phyloP scores from a whole-genome alignment of 2,888 invertebrate species.

The Andrena chrysosceles region DNA sequence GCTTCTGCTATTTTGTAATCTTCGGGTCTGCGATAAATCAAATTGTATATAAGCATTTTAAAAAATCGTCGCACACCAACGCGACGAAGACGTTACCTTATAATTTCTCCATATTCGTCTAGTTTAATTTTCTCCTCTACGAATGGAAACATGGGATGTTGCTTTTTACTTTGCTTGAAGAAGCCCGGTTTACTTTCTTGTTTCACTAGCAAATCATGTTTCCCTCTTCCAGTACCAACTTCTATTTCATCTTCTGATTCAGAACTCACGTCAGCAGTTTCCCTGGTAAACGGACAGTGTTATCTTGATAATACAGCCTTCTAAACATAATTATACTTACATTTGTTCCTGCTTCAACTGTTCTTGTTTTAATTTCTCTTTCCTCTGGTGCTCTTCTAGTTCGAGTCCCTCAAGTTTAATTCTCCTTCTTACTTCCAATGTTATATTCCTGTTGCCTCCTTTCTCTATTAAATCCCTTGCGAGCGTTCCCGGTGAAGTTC shows the following conservation, averaged over 20 bases:
- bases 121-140: slow-evolving; percentile 95
- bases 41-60: not conserved
- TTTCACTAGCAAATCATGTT: slow-evolving; percentile 95
- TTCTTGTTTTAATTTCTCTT: slow-evolving; percentile 87
- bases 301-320: slow-evolving; percentile 28
- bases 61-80: slow-evolving; percentile 7
- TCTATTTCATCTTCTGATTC: slow-evolving; percentile 95
- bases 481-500: slow-evolving; percentile 93
- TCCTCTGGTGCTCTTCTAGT: slow-evolving; percentile 90
- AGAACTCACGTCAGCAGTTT: slow-evolving; percentile 90
- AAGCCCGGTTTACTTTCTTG: slow-evolving; percentile 91
- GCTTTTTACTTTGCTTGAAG: slow-evolving; percentile 95
- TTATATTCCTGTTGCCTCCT: slow-evolving; percentile 90
- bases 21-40: slow-evolving; percentile 88
- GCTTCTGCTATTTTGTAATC: slow-evolving; percentile 95
- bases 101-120: slow-evolving; percentile 98
- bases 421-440: slow-evolving; percentile 89
- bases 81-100: slow-evolving; percentile 86
- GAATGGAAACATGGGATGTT: slow-evolving; percentile 98
- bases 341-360: slow-evolving; percentile 84
- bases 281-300: slow-evolving; percentile 84
- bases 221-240: slow-evolving; percentile 91
- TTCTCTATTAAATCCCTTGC: slow-evolving; percentile 92
- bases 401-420: slow-evolving; percentile 92
- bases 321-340: slow-evolving; percentile 70